These are phyloP conservation scores for Potorous gilbertii DNA, from an alignment of 2,797 vertebrate species.

Conservation along the genomic window DNA sequence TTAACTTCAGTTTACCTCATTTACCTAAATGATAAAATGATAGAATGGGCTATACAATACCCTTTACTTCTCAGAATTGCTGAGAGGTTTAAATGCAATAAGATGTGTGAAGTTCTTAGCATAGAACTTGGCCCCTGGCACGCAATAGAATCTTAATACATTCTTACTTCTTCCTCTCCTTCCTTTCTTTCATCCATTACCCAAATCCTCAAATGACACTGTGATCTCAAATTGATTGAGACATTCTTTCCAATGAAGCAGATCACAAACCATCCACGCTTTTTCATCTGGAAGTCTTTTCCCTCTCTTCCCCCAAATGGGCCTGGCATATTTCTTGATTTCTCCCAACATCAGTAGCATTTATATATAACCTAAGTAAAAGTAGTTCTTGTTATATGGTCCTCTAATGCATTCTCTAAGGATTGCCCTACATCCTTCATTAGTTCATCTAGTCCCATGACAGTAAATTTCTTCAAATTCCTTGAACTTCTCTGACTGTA, in stretches of 20 bases:
- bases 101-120: not conserved
- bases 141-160: not conserved
- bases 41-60: not conserved
- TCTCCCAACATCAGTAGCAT: not conserved
- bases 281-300: not conserved
- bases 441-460: not conserved
- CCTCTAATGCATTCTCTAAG: not conserved
- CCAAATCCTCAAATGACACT: not conserved
- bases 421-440: not conserved
- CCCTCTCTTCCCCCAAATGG: not conserved
- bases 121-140: constrained; percentile 9
- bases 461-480: not conserved
- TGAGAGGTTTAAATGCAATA: not conserved
- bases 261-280: not conserved
- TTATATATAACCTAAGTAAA: not conserved
- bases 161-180: constrained; percentile 1
- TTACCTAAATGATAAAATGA: constrained; percentile 44
- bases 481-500: not conserved
- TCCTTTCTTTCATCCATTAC: not conserved
- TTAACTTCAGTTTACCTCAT: not conserved
- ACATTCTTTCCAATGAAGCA: not conserved
- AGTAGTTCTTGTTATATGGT: not conserved
- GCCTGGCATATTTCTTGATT: not conserved
- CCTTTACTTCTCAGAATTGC: not conserved
- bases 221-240: not conserved